phyloP scores from a whole-genome alignment of 2,113 vertebrate genomes.

The Barbus barbus region DNA sequence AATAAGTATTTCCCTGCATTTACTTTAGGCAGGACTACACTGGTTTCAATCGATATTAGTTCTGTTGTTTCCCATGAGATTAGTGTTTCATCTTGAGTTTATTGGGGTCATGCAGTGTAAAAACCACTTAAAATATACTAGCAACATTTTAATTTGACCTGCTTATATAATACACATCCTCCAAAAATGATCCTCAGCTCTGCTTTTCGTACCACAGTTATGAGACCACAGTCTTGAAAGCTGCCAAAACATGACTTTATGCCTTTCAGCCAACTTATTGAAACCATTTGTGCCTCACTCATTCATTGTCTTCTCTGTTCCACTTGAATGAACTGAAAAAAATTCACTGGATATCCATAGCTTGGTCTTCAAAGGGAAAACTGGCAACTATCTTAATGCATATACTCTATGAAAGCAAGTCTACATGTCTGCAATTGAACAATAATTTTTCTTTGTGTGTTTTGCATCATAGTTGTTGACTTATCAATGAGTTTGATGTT shows the following conservation, averaged over 20 bases:
- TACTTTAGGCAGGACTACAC: background rate
- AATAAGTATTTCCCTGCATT: background rate
- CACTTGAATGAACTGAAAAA: background rate
- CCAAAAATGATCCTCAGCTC: conserved; percentile 43
- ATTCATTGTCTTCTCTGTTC: background rate
- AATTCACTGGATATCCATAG: background rate
- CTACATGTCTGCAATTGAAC: background rate
- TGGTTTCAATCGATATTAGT: background rate
- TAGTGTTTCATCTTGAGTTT: background rate
- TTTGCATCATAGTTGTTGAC: no score
- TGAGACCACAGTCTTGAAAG: background rate
- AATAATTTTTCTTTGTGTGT: background rate
- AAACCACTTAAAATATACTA: background rate
- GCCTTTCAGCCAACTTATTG: background rate
- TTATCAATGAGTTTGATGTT: no score
- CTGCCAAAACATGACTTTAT: background rate
- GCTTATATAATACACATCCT: conserved; percentile 43
- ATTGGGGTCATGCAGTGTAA: background rate
- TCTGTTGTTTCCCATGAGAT: background rate
- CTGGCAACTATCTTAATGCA: no score
- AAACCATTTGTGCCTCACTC: background rate
- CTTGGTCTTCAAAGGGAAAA: background rate
- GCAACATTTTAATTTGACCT: background rate
- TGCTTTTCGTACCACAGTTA: background rate
- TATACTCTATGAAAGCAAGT: background rate